A percentile compares a stretch with the other conserved stretches of the same genome.
phyloP scores from a whole-genome alignment of 2,888 invertebrate genomes.

The Leptopterna dolabrata region DNA sequence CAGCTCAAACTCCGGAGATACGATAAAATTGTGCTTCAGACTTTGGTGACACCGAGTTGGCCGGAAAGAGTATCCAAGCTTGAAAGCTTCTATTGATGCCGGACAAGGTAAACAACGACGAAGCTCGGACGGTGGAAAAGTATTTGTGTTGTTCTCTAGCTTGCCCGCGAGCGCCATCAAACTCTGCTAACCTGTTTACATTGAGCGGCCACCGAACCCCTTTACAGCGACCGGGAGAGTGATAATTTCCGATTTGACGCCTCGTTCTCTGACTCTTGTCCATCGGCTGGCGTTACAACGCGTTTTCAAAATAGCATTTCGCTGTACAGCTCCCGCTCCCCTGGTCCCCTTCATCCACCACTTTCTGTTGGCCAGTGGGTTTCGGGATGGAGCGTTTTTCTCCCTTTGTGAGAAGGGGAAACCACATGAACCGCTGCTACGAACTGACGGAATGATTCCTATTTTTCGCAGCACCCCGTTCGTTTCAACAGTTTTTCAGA shows the following conservation, averaged over 20 bases:
- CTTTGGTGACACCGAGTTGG: not conserved
- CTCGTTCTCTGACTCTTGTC: not conserved
- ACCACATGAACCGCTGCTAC: too few species aligned
- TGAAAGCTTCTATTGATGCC: not conserved
- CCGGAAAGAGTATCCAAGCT: not conserved
- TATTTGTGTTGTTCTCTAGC: slow-evolving; percentile 50
- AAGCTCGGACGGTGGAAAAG: slow-evolving; percentile 14
- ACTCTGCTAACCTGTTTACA: slow-evolving; percentile 37
- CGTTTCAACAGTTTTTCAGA: too few species aligned
- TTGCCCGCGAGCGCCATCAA: slow-evolving; percentile 9
- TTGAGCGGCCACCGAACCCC: slow-evolving; percentile 2
- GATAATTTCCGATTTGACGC: not conserved
- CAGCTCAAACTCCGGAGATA: not conserved
- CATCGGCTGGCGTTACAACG: not conserved
- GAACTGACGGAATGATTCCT: too few species aligned
- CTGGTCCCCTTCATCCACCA: not conserved
- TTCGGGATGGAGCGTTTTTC: not conserved
- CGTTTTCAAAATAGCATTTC: not conserved
- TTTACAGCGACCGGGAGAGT: not conserved
- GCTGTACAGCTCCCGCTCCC: not conserved
- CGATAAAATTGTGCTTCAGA: not conserved
- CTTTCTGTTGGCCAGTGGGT: not conserved
- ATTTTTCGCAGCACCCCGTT: too few species aligned
- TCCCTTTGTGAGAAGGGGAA: not conserved
- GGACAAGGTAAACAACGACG: not conserved